Evolutionary conservation across 1,140 invertebrate species (phyloP).

Genomic region (Conus betulinus): DNA sequence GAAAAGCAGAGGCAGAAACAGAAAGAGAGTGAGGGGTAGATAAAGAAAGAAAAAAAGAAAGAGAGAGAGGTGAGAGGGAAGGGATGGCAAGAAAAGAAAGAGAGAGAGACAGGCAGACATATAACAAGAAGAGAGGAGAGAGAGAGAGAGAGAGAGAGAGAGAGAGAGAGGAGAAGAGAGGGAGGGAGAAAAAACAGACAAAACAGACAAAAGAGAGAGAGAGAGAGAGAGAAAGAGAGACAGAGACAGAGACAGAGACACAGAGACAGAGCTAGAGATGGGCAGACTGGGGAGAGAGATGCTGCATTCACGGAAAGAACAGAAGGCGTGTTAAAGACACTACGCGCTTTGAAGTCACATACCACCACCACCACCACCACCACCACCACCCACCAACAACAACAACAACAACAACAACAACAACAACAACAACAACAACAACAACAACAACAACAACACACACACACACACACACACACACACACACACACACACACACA

Average conservation of each 20-base stretch:
- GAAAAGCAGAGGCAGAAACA: no score
- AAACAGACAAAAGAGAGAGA: background rate
- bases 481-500: no score
- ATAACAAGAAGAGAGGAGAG: background rate
- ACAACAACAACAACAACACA: background rate
- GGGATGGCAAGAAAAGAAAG: background rate
- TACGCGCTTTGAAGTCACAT: no score
- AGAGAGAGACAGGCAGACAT: background rate
- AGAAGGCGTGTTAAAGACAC: no score
- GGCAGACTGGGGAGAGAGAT: no score
- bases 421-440: background rate
- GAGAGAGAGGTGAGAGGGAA: slow-evolving; percentile 7
- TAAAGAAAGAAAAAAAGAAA: background rate
- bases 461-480: background rate
- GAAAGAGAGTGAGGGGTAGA: no score
- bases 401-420: no score
- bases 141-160: slow-evolving; percentile 15
- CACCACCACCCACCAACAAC: no score
- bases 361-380: no score
- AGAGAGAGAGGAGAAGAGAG: slow-evolving; percentile 18
- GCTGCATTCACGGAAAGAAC: no score
- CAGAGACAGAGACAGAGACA: background rate
- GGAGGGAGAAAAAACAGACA: background rate
- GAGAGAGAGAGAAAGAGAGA: background rate
- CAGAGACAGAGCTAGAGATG: background rate